Evolutionary conservation across 1,140 invertebrate genomes (phyloP).

Genomic region (Leguminivora glycinivorella): DNA sequence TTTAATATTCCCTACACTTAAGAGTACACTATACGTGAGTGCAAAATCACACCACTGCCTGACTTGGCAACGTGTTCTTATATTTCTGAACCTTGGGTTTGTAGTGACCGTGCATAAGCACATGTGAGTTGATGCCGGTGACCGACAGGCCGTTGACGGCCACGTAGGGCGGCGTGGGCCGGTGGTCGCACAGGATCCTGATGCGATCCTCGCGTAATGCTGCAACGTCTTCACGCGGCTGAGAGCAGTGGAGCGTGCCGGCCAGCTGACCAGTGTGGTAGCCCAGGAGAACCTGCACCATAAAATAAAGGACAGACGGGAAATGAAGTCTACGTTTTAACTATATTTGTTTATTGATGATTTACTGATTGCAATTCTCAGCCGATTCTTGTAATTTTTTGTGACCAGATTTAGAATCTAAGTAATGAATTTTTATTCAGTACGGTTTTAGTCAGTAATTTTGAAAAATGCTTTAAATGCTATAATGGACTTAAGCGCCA

Average conservation of each 20-base stretch:
- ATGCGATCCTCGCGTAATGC: slow-evolving; percentile 13
- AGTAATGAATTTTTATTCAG: too few relatives aligned
- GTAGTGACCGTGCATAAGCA: slow-evolving; percentile 22
- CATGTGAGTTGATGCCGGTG: slow-evolving; percentile 19
- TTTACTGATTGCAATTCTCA: too few relatives aligned
- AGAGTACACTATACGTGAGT: too few relatives aligned
- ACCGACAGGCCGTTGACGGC: slow-evolving; percentile 21
- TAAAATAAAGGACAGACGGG: neutral
- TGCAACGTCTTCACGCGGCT: slow-evolving; percentile 8
- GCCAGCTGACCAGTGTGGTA: slow-evolving; percentile 24
- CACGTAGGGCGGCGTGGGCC: neutral
- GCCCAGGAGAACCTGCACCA: slow-evolving; percentile 18
- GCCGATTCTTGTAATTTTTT: too few relatives aligned
- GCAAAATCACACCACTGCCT: too few relatives aligned
- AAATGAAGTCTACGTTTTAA: too few relatives aligned
- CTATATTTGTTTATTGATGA: too few relatives aligned
- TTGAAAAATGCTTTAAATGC: too few relatives aligned
- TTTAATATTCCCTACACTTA: too few relatives aligned
- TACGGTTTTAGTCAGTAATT: too few relatives aligned
- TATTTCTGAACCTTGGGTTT: slow-evolving; percentile 12
- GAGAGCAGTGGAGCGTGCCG: slow-evolving; percentile 1
- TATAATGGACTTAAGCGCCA: too few relatives aligned
- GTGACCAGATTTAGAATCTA: too few relatives aligned
- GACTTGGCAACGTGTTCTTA: neutral
- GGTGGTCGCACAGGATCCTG: neutral